A percentile compares a stretch with the other conserved stretches of the same genome.
Evolutionary conservation across 2,888 invertebrate species (phyloP).

Genomic region (Zele albiditarsus): DNA sequence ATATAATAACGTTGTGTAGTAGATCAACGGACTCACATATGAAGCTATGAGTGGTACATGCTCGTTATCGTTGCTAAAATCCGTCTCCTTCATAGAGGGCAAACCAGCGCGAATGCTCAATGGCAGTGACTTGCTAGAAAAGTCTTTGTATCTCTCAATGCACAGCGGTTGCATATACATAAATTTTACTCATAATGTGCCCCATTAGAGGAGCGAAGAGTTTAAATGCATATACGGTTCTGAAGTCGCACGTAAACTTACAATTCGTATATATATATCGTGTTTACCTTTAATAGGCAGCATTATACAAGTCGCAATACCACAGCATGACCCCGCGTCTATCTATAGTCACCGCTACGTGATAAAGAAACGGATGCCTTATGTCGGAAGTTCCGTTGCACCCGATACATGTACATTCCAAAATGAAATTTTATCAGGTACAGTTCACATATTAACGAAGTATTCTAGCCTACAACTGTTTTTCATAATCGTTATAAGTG

Average conservation of each 20-base stretch:
- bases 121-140: too few species aligned
- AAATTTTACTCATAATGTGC: neutral
- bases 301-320: constrained; percentile 42
- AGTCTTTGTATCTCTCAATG: too few species aligned
- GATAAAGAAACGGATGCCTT: constrained; percentile 66
- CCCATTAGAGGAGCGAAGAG: neutral
- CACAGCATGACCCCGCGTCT: constrained; percentile 61
- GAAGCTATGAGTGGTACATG: too few species aligned
- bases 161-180: too few species aligned
- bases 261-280: neutral
- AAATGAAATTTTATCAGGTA: neutral
- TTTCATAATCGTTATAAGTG: neutral
- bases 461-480: neutral
- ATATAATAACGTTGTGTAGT: too few species aligned
- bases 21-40: too few species aligned
- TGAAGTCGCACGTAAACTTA: neutral
- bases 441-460: neutral
- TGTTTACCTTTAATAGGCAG: constrained; percentile 58
- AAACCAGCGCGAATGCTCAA: too few species aligned
- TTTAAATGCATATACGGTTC: neutral
- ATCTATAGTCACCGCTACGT: constrained; percentile 63
- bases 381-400: constrained; percentile 67
- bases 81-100: too few species aligned
- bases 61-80: too few species aligned
- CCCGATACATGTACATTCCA: constrained; percentile 49